Evolutionary conservation across 2,113 vertebrate genomes (phyloP).

Genomic region (Podocnemis expansa): DNA sequence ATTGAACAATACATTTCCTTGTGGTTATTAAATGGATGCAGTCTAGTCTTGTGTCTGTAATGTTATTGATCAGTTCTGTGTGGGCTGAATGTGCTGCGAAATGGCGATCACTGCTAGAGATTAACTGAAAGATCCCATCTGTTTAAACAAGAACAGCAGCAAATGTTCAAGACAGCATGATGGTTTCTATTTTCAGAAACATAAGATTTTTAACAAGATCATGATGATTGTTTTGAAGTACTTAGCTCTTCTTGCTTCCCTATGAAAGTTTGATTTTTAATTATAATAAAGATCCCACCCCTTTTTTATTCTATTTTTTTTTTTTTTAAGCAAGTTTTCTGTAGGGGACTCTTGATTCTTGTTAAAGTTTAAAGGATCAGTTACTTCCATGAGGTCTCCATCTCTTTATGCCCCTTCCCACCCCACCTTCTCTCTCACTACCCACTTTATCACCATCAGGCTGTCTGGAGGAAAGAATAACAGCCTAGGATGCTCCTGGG

Average conservation of each 20-base stretch:
- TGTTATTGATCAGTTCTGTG: constrained; percentile 82
- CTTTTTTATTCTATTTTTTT: not conserved
- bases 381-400: constrained; percentile 1
- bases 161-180: constrained; percentile 48
- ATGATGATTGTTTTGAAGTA: rapidly evolving
- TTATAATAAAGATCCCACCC: not conserved
- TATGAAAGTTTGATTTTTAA: not conserved
- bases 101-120: constrained; percentile 78
- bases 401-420: not conserved
- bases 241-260: not conserved
- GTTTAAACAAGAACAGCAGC: constrained; percentile 31
- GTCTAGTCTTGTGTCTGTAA: constrained; percentile 84
- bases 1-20: constrained; percentile 81
- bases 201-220: not conserved
- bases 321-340: not conserved
- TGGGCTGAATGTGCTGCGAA: constrained; percentile 78
- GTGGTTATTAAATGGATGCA: constrained; percentile 83
- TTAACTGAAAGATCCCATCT: constrained; percentile 64
- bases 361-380: not conserved
- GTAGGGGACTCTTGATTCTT: not conserved
- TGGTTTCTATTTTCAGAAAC: not conserved
- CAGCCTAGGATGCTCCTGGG: not conserved
- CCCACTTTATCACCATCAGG: not conserved
- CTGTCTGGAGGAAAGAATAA: constrained; percentile 9
- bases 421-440: no score